Percentiles rank a stretch among this genome's conserved stretches.
Conservation (phyloP, 2,888 invertebrate species). For the Meteorus cinctellus region DNA sequence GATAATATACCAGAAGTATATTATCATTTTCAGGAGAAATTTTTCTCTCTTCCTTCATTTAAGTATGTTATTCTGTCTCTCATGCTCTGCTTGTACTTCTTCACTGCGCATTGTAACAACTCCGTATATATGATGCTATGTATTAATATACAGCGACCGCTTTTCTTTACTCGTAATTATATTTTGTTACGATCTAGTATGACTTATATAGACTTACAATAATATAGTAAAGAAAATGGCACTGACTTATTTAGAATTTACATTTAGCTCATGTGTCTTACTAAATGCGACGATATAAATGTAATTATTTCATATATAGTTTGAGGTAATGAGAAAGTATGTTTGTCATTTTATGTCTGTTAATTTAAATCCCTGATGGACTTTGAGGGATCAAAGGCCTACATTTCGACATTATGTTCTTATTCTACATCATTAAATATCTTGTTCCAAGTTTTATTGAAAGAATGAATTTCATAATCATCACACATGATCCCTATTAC, state of each 20-base stretch:
- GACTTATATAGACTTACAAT: background rate
- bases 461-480: too few species aligned
- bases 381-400: too few species aligned
- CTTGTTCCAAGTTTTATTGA: too few species aligned
- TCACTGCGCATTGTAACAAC: background rate
- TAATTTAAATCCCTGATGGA: too few species aligned
- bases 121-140: background rate
- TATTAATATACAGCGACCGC: background rate
- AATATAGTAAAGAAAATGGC: background rate
- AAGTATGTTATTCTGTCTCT: background rate
- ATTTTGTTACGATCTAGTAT: background rate
- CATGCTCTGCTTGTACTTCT: background rate
- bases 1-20: background rate
- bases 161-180: background rate
- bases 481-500: too few species aligned
- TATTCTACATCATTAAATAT: too few species aligned
- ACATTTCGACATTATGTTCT: too few species aligned
- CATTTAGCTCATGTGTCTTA: background rate
- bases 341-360: too few species aligned
- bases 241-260: background rate
- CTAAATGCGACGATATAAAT: constrained; percentile 13
- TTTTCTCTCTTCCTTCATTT: background rate
- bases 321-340: too few species aligned
- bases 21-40: background rate
- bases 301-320: constrained; percentile 9